Base-by-base conservation (phyloP, 2,888 invertebrate species). In the Dryocosmus kuriphilus region DNA sequence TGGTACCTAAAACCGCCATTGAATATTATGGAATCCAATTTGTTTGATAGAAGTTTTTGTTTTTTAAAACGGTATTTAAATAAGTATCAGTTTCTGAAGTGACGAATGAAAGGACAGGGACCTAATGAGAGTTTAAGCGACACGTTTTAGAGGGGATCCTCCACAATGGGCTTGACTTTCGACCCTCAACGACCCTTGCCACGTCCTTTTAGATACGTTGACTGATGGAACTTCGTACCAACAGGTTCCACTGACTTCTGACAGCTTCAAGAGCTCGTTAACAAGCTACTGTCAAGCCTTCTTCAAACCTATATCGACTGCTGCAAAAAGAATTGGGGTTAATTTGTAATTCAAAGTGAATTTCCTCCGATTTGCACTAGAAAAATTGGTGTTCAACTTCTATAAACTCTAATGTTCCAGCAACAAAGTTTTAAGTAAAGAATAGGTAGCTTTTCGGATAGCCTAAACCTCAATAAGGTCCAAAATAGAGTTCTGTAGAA, bases 91-190 rank as follows among this genome's bases (percentile, higher is more conserved):
- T 27, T 27, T 4, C 11, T n/a, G 6, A 51, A 51, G n/a, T n/a
- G 51, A 30, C 51, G n/a, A 51, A 46, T 71, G 30, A 83, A 79
- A 82, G 83, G 85, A 84, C 86, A 80, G 83, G 85, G 85, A 85
- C 84, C 85, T 88, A 89, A 88, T 86, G 88, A 88, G 87, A 85
- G 86, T 89, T 88, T 89, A 89, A 88, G 83, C 83, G 86, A 88
- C 86, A 86, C 81, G 86, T 85, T 74, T 75, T 67, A 57, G 77
- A 83, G 84, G 84, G 85, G 85, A 82, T 77, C 86, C 80, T 85
- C 85, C 83, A 88, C 86, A 88, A 86, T 88, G 82, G 84, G 82
- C 77, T 84, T 81, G 85, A 86, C 86, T 82, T 51, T 85, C 85
- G 80, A 85, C 85, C 87, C 86, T 81, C 78, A 73, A 74, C 82